Base-by-base conservation (phyloP, 2,888 invertebrate species). In the Epinotia bilunana region DNA sequence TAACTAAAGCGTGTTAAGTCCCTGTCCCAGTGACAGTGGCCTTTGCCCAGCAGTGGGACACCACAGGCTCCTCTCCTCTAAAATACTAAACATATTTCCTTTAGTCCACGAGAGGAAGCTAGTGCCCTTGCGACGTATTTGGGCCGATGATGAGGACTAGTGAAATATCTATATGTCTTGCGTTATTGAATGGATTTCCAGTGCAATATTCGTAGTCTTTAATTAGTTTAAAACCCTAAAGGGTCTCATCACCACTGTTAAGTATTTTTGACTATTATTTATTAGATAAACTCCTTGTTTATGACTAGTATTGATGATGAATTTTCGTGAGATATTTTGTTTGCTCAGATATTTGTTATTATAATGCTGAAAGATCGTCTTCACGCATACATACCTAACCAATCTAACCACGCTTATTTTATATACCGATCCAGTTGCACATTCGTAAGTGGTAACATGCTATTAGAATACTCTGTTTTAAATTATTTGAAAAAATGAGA, bases 251-350 rank as follows among this genome's bases (percentile, higher is more conserved):
- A 58, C 43, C 16, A 58, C 23, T 60, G 60, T 69, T 58, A 46
- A 69, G 60, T 69, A 69, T 69, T 58, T 57, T 55, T 69, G 46
- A 57, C 55, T 65, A 53, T 33, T 65, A 33, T 67, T 67, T 57
- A 9, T 55, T 55, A 13, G 39, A 18, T 57, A 18, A 23, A 20
- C 13, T 57, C 13, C 12, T n/a, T 39, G 12, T 20, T 49, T 49
- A n/a, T 69, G n/a, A n/a, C 23, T 68, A 69, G 49, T 53, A 67
- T 61, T 68, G 53, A 57, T 68, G 57, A 73, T 73, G 73, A 62
- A 68, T 73, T 73, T 63, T 68, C 28, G 12, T 61, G 23, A 62
- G 67, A 73, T 11, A 62, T 65, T 58, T 23, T 3, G 23, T n/a
- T 46, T 68, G 57, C 23, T 20, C 23, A 46, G 20, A 61, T 55